These are phyloP conservation scores for Furcifer pardalis DNA, from an alignment of 2,797 vertebrate genomes.

Conservation along the genomic window DNA sequence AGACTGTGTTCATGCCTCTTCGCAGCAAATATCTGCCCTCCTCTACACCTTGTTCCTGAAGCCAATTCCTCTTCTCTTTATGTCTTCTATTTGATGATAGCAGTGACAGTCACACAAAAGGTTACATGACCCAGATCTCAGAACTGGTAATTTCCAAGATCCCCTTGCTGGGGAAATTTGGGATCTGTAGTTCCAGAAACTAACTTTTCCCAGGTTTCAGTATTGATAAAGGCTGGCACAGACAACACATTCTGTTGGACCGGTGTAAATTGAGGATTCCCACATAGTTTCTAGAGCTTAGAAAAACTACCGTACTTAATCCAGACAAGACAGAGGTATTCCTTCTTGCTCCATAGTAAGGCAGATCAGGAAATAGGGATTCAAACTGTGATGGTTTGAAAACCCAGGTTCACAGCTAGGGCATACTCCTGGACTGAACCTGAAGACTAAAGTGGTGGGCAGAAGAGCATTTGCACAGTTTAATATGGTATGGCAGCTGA, in stretches of 20 bases:
- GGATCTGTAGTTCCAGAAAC: no score
- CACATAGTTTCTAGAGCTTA: not conserved
- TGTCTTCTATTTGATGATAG: not conserved
- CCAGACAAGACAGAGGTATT: not conserved
- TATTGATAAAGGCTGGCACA: no score
- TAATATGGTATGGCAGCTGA: not conserved
- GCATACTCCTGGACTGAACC: not conserved
- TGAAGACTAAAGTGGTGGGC: not conserved
- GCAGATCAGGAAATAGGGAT: no score
- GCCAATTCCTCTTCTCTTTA: not conserved
- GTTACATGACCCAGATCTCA: not conserved
- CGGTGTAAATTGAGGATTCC: not conserved
- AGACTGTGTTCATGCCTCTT: not conserved
- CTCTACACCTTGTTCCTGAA: not conserved
- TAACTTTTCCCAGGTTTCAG: no score
- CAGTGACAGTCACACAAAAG: not conserved
- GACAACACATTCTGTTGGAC: no score
- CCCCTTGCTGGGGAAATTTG: no score
- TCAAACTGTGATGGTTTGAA: not conserved
- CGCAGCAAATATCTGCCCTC: not conserved
- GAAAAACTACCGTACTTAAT: not conserved
- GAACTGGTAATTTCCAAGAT: not conserved
- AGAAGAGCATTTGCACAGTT: not conserved
- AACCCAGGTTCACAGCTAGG: not conserved
- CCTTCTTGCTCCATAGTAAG: not conserved